phyloP scores from a whole-genome alignment of 2,888 invertebrate genomes.

The Sphaerophoria taeniata region DNA sequence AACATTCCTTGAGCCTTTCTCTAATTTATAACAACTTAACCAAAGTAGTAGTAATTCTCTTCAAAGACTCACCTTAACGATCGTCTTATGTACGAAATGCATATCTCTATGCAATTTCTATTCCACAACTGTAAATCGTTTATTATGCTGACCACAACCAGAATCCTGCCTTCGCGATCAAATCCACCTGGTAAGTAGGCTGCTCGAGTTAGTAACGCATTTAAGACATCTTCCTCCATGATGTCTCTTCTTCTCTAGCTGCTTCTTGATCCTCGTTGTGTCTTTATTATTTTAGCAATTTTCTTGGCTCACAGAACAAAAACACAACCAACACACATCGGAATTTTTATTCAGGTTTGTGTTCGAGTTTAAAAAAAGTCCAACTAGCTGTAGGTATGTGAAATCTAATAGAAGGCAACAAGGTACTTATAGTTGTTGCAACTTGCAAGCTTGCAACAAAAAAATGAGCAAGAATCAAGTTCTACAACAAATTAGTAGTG shows the following conservation, averaged over 20 bases:
- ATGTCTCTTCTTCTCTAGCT: neutral
- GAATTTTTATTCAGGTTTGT: constrained; percentile 9
- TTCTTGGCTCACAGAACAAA: constrained; percentile 16
- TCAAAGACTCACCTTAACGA: constrained; percentile 81
- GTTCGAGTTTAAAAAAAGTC: constrained; percentile 17
- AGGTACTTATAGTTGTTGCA: neutral
- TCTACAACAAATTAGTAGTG: constrained; percentile 64
- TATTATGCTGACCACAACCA: constrained; percentile 86
- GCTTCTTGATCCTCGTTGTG: neutral
- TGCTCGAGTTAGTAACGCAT: constrained; percentile 85
- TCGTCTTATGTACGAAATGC: constrained; percentile 81
- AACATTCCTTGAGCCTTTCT: neutral
- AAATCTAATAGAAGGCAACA: constrained; percentile 37
- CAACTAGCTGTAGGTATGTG: constrained; percentile 41
- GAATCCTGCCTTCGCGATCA: constrained; percentile 86
- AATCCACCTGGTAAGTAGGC: constrained; percentile 87
- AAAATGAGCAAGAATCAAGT: constrained; percentile 46
- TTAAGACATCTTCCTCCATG: constrained; percentile 85
- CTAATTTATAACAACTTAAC: neutral
- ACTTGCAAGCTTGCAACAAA: constrained; percentile 9
- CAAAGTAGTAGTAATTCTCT: constrained; percentile 8
- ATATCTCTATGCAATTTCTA: constrained; percentile 81
- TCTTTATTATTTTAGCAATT: constrained; percentile 18
- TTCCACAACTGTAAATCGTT: constrained; percentile 84
- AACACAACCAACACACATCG: constrained; percentile 23